Percentiles rank a stretch among this genome's conserved stretches.
These are phyloP conservation scores for Apodemia mormo DNA, from an alignment of 2,888 invertebrate genomes.

Conservation along the genomic window DNA sequence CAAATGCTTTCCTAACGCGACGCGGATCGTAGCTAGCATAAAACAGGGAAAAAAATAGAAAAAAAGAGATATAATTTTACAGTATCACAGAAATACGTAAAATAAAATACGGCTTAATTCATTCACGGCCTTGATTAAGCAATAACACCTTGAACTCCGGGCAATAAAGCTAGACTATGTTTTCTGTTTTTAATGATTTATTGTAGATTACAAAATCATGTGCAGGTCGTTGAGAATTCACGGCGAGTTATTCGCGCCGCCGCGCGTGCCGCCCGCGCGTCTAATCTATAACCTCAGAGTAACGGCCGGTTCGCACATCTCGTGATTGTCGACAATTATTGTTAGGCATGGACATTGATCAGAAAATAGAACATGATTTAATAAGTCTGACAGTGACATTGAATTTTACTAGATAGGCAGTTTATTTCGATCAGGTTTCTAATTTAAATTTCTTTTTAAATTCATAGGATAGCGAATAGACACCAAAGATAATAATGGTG, in stretches of 20 bases:
- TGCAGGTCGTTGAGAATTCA: slow-evolving; percentile 52
- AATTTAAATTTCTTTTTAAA: background rate
- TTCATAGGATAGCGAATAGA: too few relatives aligned
- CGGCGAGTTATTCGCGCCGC: slow-evolving; percentile 52
- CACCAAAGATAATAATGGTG: too few relatives aligned
- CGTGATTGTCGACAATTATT: slow-evolving; percentile 61
- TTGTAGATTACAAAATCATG: slow-evolving; percentile 42
- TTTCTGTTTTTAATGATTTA: slow-evolving; percentile 19
- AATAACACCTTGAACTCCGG: slow-evolving; percentile 15
- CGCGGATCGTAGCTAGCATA: too few relatives aligned
- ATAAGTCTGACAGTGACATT: slow-evolving; percentile 30
- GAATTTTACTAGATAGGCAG: background rate
- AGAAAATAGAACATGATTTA: slow-evolving; percentile 17
- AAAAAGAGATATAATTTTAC: background rate
- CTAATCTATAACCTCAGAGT: slow-evolving; percentile 54
- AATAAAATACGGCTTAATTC: slow-evolving; percentile 3
- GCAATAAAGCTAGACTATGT: slow-evolving; percentile 18
- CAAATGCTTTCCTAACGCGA: too few relatives aligned
- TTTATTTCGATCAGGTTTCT: background rate
- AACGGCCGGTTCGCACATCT: slow-evolving; percentile 51
- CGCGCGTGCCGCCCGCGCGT: slow-evolving; percentile 56
- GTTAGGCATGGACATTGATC: slow-evolving; percentile 43
- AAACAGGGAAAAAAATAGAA: too few relatives aligned
- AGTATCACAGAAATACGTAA: background rate
- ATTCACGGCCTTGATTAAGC: slow-evolving; percentile 18